Evolutionary conservation across 2,113 vertebrate species (phyloP).

Genomic region (Sakesphorus luctuosus): DNA sequence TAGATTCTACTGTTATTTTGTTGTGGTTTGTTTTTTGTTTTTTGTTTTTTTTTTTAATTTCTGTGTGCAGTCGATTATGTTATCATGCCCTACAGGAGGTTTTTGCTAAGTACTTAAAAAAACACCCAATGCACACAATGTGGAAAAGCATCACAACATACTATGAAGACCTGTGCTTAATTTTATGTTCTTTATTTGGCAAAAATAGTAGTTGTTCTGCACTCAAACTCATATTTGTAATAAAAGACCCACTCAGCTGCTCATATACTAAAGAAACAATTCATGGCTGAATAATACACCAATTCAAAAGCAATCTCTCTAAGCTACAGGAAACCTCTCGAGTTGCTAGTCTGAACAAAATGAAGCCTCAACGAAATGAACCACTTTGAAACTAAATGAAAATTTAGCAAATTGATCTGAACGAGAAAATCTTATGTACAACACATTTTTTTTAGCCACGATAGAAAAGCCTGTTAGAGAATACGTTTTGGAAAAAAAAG

Average conservation of each 20-base stretch:
- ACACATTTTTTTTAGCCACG: neutral
- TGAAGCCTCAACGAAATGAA: slow-evolving; percentile 63
- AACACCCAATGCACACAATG: neutral
- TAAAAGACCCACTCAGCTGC: slow-evolving; percentile 63
- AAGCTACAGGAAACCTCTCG: slow-evolving; percentile 73
- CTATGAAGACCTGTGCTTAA: slow-evolving; percentile 12
- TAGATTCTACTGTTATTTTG: neutral
- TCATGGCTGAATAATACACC: slow-evolving; percentile 76
- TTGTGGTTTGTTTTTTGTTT: too few species aligned
- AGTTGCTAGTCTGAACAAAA: slow-evolving; percentile 69
- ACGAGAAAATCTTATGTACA: slow-evolving; percentile 41
- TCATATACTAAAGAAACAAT: slow-evolving; percentile 76
- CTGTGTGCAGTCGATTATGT: neutral
- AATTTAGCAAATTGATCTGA: slow-evolving; percentile 71
- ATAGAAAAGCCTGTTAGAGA: neutral
- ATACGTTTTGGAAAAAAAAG: neutral
- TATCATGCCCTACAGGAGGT: neutral
- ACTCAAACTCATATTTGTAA: slow-evolving; percentile 72
- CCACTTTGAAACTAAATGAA: slow-evolving; percentile 70
- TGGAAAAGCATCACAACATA: neutral
- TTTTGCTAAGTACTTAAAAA: neutral
- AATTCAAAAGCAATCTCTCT: slow-evolving; percentile 76
- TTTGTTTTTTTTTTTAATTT: neutral
- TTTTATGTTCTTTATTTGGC: slow-evolving; percentile 50
- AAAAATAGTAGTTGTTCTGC: slow-evolving; percentile 59